Evolutionary conservation across 2,113 vertebrate species (phyloP).

Genomic region (Perognathus longimembris): DNA sequence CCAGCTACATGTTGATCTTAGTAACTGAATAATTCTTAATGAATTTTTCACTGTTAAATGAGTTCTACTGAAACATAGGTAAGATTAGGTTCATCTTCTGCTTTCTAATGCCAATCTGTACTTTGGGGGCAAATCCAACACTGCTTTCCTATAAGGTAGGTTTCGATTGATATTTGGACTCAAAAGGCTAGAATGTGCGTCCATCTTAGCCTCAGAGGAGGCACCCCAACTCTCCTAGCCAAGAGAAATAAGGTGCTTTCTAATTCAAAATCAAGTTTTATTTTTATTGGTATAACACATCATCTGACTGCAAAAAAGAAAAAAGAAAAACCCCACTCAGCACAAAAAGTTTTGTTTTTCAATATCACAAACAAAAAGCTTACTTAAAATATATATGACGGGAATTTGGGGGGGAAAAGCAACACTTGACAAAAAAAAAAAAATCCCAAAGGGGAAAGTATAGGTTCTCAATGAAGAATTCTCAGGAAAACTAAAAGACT

Average conservation of each 20-base stretch:
- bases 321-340: too few species aligned
- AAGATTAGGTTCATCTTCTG: constrained; percentile 74
- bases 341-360: background rate
- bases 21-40: constrained; percentile 84
- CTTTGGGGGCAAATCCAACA: background rate
- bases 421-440: background rate
- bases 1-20: constrained; percentile 77
- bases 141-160: background rate
- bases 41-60: constrained; percentile 82
- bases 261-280: background rate
- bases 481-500: constrained; percentile 62
- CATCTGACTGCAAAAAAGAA: background rate
- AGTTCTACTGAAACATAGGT: constrained; percentile 82
- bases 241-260: background rate
- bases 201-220: constrained; percentile 45
- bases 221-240: constrained; percentile 17
- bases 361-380: constrained; percentile 49
- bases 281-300: constrained; percentile 13
- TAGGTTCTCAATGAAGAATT: constrained; percentile 47
- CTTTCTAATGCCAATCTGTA: constrained; percentile 37
- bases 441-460: constrained; percentile 32
- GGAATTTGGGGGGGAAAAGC: background rate
- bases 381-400: background rate
- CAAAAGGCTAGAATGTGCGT: background rate
- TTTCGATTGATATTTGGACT: background rate